Percentiles rank a stretch among this genome's conserved stretches.
Conservation (phyloP, 2,888 invertebrate genomes). For the Troilus luridus region DNA sequence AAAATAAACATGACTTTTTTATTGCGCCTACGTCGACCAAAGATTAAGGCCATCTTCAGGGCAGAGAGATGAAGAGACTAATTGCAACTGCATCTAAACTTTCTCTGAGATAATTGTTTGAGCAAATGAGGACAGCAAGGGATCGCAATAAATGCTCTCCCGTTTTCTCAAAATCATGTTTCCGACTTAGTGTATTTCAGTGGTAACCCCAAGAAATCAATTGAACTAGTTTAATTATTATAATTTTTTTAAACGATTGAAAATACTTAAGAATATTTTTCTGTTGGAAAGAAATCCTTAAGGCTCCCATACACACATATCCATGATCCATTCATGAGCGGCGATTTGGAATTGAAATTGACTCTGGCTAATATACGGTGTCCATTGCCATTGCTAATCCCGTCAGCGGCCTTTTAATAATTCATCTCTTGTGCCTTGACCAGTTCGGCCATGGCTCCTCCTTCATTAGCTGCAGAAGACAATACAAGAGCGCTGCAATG, state of each 20-base stretch:
- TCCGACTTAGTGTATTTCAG: too few species aligned
- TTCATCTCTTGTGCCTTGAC: background rate
- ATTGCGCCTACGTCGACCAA: too few species aligned
- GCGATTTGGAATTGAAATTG: background rate
- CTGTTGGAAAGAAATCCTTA: background rate
- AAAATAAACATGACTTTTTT: too few species aligned
- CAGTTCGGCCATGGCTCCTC: background rate
- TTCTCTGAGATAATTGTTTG: too few species aligned
- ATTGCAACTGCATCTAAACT: too few species aligned
- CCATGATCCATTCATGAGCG: constrained; percentile 10
- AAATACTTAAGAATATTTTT: background rate
- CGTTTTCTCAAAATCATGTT: too few species aligned
- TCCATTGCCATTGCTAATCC: constrained; percentile 21
- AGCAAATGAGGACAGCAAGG: too few species aligned
- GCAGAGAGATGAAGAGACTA: too few species aligned
- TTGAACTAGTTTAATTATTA: too few species aligned
- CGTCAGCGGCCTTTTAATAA: background rate
- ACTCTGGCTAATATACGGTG: background rate
- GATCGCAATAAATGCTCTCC: too few species aligned
- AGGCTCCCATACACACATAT: background rate
- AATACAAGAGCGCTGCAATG: background rate
- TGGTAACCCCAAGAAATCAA: too few species aligned
- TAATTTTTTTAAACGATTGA: background rate
- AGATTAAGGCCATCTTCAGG: too few species aligned
- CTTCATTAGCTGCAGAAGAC: background rate